A percentile compares a stretch with the other conserved stretches of the same genome.
Conservation (phyloP, 2,888 invertebrate genomes). For the Dryobotodes eremita region DNA sequence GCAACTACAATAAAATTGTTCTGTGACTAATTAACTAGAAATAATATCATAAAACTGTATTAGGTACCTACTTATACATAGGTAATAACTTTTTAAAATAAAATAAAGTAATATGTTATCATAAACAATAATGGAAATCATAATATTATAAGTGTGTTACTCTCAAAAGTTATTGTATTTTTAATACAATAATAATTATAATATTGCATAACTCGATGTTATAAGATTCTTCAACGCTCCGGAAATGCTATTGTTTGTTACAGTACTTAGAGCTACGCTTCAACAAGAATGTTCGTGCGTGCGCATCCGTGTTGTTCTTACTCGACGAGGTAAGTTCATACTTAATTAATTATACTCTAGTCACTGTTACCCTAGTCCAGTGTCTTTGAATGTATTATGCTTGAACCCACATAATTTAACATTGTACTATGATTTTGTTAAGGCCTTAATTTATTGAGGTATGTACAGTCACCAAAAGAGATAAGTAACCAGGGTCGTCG, state of each 20-base stretch:
- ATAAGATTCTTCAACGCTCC: neutral
- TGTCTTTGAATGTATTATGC: conserved; percentile 26
- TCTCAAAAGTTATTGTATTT: no score
- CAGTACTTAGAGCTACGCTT: conserved; percentile 95
- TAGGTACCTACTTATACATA: neutral
- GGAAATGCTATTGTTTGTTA: conserved; percentile 72
- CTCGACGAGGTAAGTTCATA: conserved; percentile 93
- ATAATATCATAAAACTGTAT: no score
- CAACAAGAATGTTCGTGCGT: conserved; percentile 93
- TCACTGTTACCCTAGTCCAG: conserved; percentile 2
- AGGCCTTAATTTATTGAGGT: neutral
- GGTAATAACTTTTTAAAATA: neutral
- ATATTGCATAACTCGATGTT: neutral
- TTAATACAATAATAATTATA: no score
- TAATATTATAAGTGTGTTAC: neutral
- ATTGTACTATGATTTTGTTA: neutral
- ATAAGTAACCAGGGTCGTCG: no score
- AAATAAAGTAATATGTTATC: no score
- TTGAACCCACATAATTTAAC: neutral
- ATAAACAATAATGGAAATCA: no score
- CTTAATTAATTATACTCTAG: conserved; percentile 18
- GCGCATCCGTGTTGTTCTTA: conserved; percentile 94
- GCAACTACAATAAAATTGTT: neutral
- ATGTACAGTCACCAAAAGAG: no score
- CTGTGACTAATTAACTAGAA: neutral